Conservation (phyloP, 2,797 vertebrate species). For the Fistularia commersonii region DNA sequence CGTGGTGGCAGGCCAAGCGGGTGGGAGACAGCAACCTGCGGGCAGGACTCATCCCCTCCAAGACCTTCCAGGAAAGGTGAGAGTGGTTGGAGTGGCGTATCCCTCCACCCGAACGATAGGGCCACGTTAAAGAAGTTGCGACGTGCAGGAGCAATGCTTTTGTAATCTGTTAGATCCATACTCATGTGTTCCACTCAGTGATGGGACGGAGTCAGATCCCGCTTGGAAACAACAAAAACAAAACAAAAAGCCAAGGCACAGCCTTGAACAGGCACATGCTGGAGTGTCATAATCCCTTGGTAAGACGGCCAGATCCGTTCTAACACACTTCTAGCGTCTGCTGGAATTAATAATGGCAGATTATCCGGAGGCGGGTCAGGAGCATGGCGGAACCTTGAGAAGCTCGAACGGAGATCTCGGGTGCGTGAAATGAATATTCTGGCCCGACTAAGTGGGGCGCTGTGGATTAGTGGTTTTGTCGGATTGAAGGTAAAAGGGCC, state of each 20-base stretch:
- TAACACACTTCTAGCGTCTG: conserved; percentile 21
- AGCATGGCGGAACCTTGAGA: too few relatives aligned
- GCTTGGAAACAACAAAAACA: conserved; percentile 4
- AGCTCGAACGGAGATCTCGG: too few relatives aligned
- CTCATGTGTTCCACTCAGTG: conserved; percentile 46
- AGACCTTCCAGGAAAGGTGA: conserved; percentile 98
- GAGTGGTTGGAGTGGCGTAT: conserved; percentile 10
- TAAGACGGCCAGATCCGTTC: conserved; percentile 44
- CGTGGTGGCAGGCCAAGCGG: conserved; percentile 97
- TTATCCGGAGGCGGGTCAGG: neutral
- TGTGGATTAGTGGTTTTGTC: too few relatives aligned
- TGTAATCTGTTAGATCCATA: conserved; percentile 51
- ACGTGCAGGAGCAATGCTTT: neutral
- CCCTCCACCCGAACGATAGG: neutral
- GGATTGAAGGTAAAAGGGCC: too few relatives aligned
- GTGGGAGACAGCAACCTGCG: conserved; percentile 92
- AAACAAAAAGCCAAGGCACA: conserved; percentile 9
- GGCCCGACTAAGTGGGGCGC: too few relatives aligned
- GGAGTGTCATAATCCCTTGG: conserved; percentile 52
- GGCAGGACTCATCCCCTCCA: conserved; percentile 94
- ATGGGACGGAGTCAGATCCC: conserved; percentile 38
- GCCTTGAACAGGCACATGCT: conserved; percentile 25
- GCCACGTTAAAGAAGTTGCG: too few relatives aligned
- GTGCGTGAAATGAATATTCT: too few relatives aligned
- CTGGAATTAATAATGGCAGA: conserved; percentile 40